Evolutionary conservation across 2,113 vertebrate species (phyloP), one percentile per base, ranked within the genome.

Genomic region (Pholis gunnellus): DNA sequence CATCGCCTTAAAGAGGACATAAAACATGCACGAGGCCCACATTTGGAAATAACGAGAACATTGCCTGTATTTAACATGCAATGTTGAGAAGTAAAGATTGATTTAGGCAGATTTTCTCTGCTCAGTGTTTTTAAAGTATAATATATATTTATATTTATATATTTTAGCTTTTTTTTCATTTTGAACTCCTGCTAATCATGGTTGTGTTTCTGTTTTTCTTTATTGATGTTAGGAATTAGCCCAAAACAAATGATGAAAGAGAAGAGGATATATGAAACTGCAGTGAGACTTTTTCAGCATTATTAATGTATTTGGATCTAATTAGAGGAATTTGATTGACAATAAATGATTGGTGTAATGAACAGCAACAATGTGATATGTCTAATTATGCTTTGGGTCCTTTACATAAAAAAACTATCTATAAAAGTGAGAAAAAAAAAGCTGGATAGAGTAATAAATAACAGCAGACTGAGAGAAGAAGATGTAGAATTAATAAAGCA

Each of bases 31-130:
- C 74, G 25, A 88, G 84, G 42, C 87, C 90, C 85, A 92, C 92
- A 89, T 94, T 94, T 91, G 79, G 78, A 93, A 91, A 93, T 92
- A 94, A 93, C 82, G 42, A 92, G 90, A 92, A 84, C 85, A 88
- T 81, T 84, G 89, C 69, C 87, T 78, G 65, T 82, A 57, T 92
- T 92, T 91, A 89, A 93, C 92, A 94, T 90, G 91, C 85, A 87
- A 65, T 71, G 67, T 59, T 80, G 52, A 60, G 72, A 87, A 86
- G 87, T 72, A 90, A 90, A 91, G 85, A 90, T 92, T 89, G 83
- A 91, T 91, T 91, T 84, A 84, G 63, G 73, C 31, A 27, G 50
- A 86, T 80, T 82, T 91, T 76, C 48, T 34, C 22, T 38, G 17
- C 74, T 74, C 31, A 22, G 17, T 56, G 56, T 78, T 48, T 34